Percentiles rank a stretch among this genome's conserved stretches.
Evolutionary conservation across 2,888 invertebrate genomes (phyloP).

Genomic region (Drosophila mettleri): DNA sequence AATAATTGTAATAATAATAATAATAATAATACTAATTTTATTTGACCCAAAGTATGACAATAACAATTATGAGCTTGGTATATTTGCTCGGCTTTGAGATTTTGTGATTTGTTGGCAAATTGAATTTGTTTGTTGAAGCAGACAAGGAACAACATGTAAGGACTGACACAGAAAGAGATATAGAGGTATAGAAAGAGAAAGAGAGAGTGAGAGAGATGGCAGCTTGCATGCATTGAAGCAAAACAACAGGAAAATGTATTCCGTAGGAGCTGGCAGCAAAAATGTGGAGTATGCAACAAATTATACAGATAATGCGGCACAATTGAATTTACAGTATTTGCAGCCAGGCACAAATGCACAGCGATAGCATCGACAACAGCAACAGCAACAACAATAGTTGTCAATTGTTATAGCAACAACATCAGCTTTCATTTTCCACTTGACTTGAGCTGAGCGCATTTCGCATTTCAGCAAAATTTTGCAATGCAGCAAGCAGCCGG

Average conservation of each 20-base stretch:
- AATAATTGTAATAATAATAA: conserved; percentile 14
- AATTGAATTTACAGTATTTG: conserved; percentile 66
- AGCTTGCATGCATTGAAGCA: conserved; percentile 49
- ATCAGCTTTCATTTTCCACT: conserved; percentile 74
- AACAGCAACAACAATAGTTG: conserved; percentile 31
- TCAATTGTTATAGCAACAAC: conserved; percentile 51
- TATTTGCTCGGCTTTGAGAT: conserved; percentile 32
- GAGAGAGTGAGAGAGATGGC: conserved; percentile 17
- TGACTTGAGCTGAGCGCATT: conserved; percentile 70
- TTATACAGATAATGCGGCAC: conserved; percentile 71
- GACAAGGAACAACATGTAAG: conserved; percentile 39
- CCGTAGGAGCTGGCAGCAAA: conserved; percentile 40
- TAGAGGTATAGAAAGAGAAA: neutral
- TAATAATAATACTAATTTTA: conserved; percentile 13
- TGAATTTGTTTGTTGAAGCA: conserved; percentile 58
- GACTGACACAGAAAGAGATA: neutral
- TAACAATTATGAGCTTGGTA: conserved; percentile 50
- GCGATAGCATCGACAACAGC: conserved; percentile 16
- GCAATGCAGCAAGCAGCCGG: conserved; percentile 18
- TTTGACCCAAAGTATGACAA: conserved; percentile 29
- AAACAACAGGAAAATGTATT: conserved; percentile 23
- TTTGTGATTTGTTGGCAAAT: conserved; percentile 47
- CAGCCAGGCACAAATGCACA: conserved; percentile 31
- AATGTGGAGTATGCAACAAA: conserved; percentile 57
- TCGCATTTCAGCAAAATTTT: conserved; percentile 75